phyloP scores from a whole-genome alignment of 2,113 vertebrate genomes.

The Vicugna pacos region DNA sequence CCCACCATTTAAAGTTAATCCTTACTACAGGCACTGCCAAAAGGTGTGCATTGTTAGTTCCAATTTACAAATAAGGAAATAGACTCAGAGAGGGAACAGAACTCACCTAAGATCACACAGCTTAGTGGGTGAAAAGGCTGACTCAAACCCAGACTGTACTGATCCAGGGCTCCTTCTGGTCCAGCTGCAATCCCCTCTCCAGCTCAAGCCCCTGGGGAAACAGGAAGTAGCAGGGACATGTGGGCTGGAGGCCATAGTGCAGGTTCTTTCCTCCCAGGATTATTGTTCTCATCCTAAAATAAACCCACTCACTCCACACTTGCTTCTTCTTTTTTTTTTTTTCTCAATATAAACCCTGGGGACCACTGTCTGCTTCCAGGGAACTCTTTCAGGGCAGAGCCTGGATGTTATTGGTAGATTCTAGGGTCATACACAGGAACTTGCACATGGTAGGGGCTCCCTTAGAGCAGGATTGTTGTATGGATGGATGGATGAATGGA shows the following conservation, averaged over 20 bases:
- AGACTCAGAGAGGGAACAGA: slow-evolving; percentile 22
- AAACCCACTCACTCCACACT: not conserved
- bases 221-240: not conserved
- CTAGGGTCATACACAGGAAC: not conserved
- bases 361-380: not conserved
- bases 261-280: not conserved
- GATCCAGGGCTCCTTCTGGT: not conserved
- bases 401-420: not conserved
- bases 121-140: not conserved
- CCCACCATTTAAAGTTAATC: not conserved
- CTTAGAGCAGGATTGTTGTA: not conserved
- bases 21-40: not conserved
- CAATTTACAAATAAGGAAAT: not conserved
- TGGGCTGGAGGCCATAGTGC: not conserved
- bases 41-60: not conserved
- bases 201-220: not conserved
- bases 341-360: not conserved
- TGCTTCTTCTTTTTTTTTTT: not conserved
- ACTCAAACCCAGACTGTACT: not conserved
- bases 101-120: not conserved
- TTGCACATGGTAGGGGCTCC: not conserved
- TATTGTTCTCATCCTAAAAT: slow-evolving; percentile 26
- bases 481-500: not conserved
- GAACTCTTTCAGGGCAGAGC: not conserved
- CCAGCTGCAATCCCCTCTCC: not conserved